Conservation (phyloP, 1,140 invertebrate species). For the Drosophila parabipectinata region DNA sequence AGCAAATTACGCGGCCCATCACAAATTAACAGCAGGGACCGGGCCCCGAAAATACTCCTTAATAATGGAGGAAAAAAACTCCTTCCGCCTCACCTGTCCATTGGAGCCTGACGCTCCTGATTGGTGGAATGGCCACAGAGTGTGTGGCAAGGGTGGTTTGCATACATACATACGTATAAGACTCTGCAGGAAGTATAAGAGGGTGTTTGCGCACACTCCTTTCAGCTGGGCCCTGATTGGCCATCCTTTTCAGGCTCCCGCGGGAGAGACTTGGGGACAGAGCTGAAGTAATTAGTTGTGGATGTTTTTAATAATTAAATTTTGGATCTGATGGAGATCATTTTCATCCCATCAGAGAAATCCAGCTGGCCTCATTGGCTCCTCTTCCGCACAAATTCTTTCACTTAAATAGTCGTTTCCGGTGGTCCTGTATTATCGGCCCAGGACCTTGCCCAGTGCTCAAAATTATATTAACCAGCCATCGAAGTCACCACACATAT, state of each 20-base stretch:
- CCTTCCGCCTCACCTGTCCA: constrained; percentile 28
- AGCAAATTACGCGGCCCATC: constrained; percentile 52
- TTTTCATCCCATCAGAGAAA: too few species aligned
- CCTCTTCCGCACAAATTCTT: too few species aligned
- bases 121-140: constrained; percentile 27
- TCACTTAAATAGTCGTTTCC: too few species aligned
- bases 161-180: background rate
- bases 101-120: constrained; percentile 12
- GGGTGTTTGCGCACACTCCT: background rate
- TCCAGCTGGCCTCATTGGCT: too few species aligned
- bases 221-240: background rate
- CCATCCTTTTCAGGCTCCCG: background rate
- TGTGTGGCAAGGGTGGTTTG: background rate
- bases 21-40: constrained; percentile 44
- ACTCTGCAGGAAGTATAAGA: background rate
- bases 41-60: constrained; percentile 55
- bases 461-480: too few species aligned
- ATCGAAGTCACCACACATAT: too few species aligned
- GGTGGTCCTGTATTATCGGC: too few species aligned
- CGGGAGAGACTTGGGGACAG: background rate
- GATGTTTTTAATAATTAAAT: background rate
- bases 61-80: constrained; percentile 49
- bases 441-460: too few species aligned
- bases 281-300: background rate
- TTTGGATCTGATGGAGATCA: too few species aligned